Base-by-base conservation (phyloP, 1,140 invertebrate genomes). In the Oncopodura yosiiana region DNA sequence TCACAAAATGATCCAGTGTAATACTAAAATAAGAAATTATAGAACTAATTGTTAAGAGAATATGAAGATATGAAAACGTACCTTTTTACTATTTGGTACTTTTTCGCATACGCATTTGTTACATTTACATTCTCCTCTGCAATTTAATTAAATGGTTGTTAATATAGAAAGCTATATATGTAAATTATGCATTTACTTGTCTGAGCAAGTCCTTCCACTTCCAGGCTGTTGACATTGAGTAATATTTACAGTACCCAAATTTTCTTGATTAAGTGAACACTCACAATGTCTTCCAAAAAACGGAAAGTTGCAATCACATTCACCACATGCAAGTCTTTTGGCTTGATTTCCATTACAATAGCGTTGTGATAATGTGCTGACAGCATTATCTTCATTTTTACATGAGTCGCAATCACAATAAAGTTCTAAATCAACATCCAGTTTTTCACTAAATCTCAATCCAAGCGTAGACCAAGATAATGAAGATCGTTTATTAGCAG, bases 381-480 rank as follows among this genome's bases (percentile, higher is more conserved):
- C 44, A 26, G 6, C 21, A 11, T 9, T 55, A 11, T 3, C 34
- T n/a, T n/a, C n/a, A n/a, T n/a, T n/a, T n/a, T n/a, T n/a, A n/a
- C n/a, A n/a, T n/a, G n/a, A 79, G 21, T 70, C 71, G 66, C 77
- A 79, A 42, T 75, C 69, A 65, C 78, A 79, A 26, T 75, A 68
- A 49, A 77, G 69, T 27, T 76, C 69, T 30, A 78, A 52, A 29
- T 75, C 69, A 30, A 78, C 63, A 11, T 64, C 58, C 8, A 78
- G 64, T 43, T 66, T 66, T 59, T 78, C 75, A n/a, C 71, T 67
- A 42, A 77, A 66, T 51, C 77, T 75, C 8, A 77, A n/a, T n/a
- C n/a, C n/a, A n/a, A n/a, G n/a, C n/a, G n/a, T n/a, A n/a, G n/a
- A n/a, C 70, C 12, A 76, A 75, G 65, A 73, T 73, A 44, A 78